Evolutionary conservation across 2,888 invertebrate genomes (phyloP).

Genomic region (Chrysomela aeneicollis): DNA sequence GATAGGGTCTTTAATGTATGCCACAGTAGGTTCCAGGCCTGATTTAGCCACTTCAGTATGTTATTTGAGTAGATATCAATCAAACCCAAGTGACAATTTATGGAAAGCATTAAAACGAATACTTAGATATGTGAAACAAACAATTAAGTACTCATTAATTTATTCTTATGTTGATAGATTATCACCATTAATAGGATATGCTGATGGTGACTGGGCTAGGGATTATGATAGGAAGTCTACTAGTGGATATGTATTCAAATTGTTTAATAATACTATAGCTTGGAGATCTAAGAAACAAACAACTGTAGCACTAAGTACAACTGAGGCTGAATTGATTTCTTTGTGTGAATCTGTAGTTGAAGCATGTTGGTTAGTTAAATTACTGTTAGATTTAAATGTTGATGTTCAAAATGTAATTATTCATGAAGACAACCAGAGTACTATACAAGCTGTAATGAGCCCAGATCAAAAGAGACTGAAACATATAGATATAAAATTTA

Average conservation of each 20-base stretch:
- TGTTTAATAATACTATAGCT: constrained; percentile 14
- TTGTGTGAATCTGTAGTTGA: constrained; percentile 11
- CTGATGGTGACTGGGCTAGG: constrained; percentile 20
- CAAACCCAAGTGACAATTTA: constrained; percentile 16
- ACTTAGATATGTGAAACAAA: constrained; percentile 16
- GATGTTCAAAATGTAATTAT: constrained; percentile 1
- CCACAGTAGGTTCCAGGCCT: constrained; percentile 18
- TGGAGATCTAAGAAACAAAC: constrained; percentile 13
- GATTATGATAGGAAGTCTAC: constrained; percentile 18
- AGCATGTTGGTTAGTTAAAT: constrained; percentile 9
- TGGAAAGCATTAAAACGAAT: constrained; percentile 18
- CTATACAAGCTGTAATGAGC: constrained; percentile 8
- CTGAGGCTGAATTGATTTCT: constrained; percentile 16
- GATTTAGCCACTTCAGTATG: constrained; percentile 21
- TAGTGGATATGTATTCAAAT: constrained; percentile 13
- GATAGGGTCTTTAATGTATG: constrained; percentile 19
- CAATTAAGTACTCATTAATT: constrained; percentile 1
- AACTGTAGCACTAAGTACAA: constrained; percentile 12
- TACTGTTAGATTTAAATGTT: constrained; percentile 9
- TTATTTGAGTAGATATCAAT: constrained; percentile 8
- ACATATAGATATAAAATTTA: constrained; percentile 15
- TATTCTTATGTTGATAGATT: neutral
- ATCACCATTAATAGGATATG: constrained; percentile 11
- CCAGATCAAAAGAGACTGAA: constrained; percentile 13
- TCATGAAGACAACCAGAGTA: constrained; percentile 18